Evolutionary conservation across 37 sponge, comb jelly and placozoan species (phyloP), one percentile per base, ranked within the genome.

Genomic region (Ianthella basta): DNA sequence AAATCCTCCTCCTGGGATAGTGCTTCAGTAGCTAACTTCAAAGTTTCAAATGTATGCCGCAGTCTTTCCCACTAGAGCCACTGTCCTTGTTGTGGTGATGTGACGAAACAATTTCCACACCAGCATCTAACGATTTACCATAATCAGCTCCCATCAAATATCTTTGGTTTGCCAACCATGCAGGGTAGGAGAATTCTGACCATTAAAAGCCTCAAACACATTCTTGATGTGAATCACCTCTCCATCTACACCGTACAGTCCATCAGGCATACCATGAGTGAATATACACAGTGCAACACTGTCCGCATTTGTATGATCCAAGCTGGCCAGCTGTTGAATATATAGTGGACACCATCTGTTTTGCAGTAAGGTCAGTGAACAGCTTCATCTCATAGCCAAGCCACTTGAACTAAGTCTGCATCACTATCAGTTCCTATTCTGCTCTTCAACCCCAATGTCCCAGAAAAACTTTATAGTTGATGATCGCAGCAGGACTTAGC

Each of bases 191-290:
- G 50, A 44, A 44, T 44, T 44, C 50, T 44, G 6, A 10, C 50
- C 50, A 44, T 44, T 44, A 44, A 44, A 8, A 10, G 50, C 6
- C 50, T 8, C 50, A 44, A 44, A 44, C 50, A 44, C 50, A 3
- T 44, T 44, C 8, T 44, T 8, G 8, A 89, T 87, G 35, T 81
- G 68, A 19, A 89, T 59, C 37, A 91, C 79, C 60, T 93, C 91
- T 4, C 94, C 91, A 75, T 93, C 91, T 32, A 93, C 89, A 55
- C 93, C 88, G 65, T 91, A 90, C 65, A 96, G 73, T 33, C 63
- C 60, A 1, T 93, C 96, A 0, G 77, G 70, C n/a, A 86, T 75
- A 16, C 96, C 96, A 72, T 96, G 96, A 19, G 91, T 83, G 25
- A 93, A 82, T 27, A 96, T 56, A 30, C 86, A 89, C 44, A 92